Conservation (phyloP, 2,797 vertebrate genomes). For the Strix occidentalis region DNA sequence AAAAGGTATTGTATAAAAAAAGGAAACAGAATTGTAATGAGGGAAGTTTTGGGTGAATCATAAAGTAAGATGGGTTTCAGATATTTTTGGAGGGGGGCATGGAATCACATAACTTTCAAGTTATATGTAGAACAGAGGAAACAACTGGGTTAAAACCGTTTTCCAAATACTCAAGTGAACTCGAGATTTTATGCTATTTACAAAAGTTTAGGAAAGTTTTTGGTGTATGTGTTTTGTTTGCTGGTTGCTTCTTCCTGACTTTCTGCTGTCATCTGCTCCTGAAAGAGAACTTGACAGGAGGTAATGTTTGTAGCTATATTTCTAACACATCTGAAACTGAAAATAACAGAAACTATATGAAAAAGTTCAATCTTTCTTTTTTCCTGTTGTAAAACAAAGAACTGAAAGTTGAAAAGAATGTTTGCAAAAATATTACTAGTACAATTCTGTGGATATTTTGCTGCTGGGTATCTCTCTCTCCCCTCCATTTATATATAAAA, state of each 20-base stretch:
- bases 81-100: not conserved
- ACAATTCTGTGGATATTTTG: not conserved
- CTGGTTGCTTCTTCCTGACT: not conserved
- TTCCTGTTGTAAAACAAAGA: not conserved
- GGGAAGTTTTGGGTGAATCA: constrained; percentile 37
- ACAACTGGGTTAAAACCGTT: not conserved
- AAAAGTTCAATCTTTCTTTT: not conserved
- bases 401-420: not conserved
- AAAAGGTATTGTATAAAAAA: constrained; percentile 46
- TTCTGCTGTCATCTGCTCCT: not conserved
- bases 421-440: not conserved
- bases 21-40: constrained; percentile 51
- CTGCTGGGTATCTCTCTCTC: not conserved
- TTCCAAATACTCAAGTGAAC: not conserved
- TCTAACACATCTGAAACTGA: not conserved
- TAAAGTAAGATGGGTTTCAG: not conserved
- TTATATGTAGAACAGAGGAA: not conserved
- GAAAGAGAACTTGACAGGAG: not conserved
- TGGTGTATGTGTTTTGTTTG: not conserved
- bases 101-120: not conserved
- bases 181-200: not conserved
- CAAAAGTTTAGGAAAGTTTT: not conserved
- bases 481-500: not conserved
- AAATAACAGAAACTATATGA: not conserved
- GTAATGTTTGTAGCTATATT: not conserved